Percentiles rank a stretch among this genome's conserved stretches.
These are phyloP conservation scores for Erpetoichthys calabaricus DNA, from an alignment of 2,797 vertebrate genomes.

Conservation along the genomic window DNA sequence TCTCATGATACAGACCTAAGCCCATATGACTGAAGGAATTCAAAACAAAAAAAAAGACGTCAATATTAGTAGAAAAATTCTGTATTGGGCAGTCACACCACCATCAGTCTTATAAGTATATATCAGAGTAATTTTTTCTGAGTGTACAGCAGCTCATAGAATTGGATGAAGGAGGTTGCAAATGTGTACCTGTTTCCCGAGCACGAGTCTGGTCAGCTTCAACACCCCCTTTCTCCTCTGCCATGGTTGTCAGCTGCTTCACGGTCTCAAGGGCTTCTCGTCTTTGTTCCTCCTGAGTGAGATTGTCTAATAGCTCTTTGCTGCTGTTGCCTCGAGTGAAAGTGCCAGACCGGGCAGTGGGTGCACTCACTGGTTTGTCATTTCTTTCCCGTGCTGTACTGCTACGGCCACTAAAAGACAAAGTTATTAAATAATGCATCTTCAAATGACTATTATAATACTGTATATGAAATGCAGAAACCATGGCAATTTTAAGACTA, in stretches of 20 bases:
- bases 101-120: no score
- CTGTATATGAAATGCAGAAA: no score
- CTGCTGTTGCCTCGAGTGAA: slow-evolving; percentile 60
- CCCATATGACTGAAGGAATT: no score
- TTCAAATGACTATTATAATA: no score
- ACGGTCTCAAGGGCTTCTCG: slow-evolving; percentile 59
- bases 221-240: slow-evolving; percentile 56
- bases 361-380: slow-evolving; percentile 57
- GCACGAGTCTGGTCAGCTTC: slow-evolving; percentile 48
- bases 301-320: slow-evolving; percentile 72
- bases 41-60: no score
- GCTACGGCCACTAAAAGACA: slow-evolving; percentile 37
- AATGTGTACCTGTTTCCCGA: slow-evolving; percentile 57
- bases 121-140: no score
- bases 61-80: no score
- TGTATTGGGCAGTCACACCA: no score
- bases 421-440: not conserved
- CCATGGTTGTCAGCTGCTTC: slow-evolving; percentile 50
- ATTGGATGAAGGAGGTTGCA: no score
- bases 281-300: slow-evolving; percentile 56
- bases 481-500: no score
- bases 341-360: slow-evolving; percentile 48
- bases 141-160: no score
- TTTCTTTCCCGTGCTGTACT: slow-evolving; percentile 68
- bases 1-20: no score